Conservation (phyloP, 2,797 vertebrate species). For the Siniperca undulata region DNA sequence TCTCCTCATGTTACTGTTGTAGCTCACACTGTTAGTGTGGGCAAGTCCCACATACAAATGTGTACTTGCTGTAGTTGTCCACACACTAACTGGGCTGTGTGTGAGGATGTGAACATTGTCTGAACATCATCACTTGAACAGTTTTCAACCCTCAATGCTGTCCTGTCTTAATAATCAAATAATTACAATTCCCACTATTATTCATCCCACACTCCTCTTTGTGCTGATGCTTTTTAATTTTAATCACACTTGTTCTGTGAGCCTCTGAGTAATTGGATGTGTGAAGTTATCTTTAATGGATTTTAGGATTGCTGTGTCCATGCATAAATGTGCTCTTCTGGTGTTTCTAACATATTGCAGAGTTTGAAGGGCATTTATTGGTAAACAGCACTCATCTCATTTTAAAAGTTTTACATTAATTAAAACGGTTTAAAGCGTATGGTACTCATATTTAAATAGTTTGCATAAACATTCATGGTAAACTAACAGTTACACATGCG, state of each 20-base stretch:
- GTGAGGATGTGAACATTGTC: slow-evolving; percentile 17
- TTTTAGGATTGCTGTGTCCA: background rate
- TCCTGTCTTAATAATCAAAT: slow-evolving; percentile 5
- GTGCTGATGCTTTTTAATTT: slow-evolving; percentile 3
- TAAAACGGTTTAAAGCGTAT: background rate
- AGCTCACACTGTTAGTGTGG: slow-evolving; percentile 15
- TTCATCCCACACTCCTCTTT: background rate
- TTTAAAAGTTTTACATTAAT: background rate
- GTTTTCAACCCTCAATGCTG: background rate
- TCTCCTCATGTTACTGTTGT: slow-evolving; percentile 1
- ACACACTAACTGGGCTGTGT: slow-evolving; percentile 18
- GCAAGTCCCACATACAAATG: slow-evolving; percentile 26
- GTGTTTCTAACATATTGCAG: background rate
- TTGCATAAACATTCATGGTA: background rate
- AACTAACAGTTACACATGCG: background rate
- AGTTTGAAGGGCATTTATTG: background rate
- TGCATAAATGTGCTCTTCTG: background rate
- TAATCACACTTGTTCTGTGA: slow-evolving; percentile 28
- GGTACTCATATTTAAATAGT: background rate
- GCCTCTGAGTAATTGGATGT: slow-evolving; percentile 29
- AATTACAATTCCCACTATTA: background rate
- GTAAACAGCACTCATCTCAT: background rate
- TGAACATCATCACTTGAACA: slow-evolving; percentile 7
- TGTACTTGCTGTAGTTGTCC: background rate
- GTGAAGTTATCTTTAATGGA: slow-evolving; percentile 18